Evolutionary conservation across 2,113 vertebrate genomes (phyloP), one percentile per base, ranked within the genome.

Genomic region (Scomber japonicus): DNA sequence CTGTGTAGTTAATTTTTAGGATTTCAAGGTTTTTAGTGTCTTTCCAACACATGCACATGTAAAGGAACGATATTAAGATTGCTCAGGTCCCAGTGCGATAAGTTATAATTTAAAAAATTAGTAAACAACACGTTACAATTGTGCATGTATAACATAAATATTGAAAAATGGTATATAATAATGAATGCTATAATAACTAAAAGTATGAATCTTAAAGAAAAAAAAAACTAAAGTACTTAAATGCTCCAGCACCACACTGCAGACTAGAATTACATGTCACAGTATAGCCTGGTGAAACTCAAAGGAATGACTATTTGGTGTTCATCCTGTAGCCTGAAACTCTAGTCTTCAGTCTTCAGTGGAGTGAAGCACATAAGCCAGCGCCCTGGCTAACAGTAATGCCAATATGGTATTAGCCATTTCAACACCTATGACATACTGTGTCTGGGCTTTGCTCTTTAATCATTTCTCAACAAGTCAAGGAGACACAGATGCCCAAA

Each of bases 401-500:
- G 67, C 83, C 81, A 85, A 40, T 40, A 24, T 21, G 48, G 70
- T 76, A 65, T 83, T 57, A 82, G 64, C 63, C 76, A 60, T 89
- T 84, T 91, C 90, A 89, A 89, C 87, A 80, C 89, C 69, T 86
- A 84, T 89, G 90, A 89, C 88, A 88, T 91, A 84, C 71, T 57
- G 73, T 79, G 72, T 78, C 82, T 85, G 83, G 64, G 71, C 61
- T 77, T 70, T 68, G 19, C 79, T 61, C 71, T 85, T 76, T 10
- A 75, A 53, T 87, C 74, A 71, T 87, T 86, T 77, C 24, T 78
- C 67, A 84, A 75, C 80, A 85, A 87, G 90, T 85, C 74, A 69
- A 77, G 60, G 45, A 81, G 82, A 82, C 77, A 62, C 71, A 81
- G 76, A 87, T 83, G 75, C 83, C 68, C 70, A 75, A 73, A 88